Percentiles rank a stretch among this genome's conserved stretches.
These are phyloP conservation scores for Myripristis murdjan DNA, from an alignment of 2,797 vertebrate genomes.

Conservation along the genomic window DNA sequence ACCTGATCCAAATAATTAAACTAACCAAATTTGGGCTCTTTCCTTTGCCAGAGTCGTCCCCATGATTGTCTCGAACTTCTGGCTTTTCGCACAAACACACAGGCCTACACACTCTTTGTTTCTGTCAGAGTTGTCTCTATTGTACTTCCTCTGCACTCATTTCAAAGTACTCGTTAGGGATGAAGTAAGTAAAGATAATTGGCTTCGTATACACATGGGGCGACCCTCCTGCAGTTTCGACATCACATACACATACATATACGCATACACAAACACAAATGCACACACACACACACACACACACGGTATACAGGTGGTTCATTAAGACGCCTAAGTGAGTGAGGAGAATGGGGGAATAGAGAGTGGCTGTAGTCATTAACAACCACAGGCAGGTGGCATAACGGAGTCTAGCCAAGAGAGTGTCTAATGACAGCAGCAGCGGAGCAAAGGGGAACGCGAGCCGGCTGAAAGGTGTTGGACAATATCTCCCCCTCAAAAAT, in stretches of 20 bases:
- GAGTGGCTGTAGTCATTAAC: constrained; percentile 64
- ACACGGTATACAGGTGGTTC: constrained; percentile 65
- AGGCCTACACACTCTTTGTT: constrained; percentile 17
- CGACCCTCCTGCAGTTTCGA: constrained; percentile 32
- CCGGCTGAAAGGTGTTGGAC: constrained; percentile 28
- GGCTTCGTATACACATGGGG: constrained; percentile 53
- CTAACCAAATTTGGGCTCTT: constrained; percentile 16
- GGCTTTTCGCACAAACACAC: constrained; percentile 39
- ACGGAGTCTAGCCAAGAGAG: constrained; percentile 40
- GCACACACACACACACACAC: constrained; percentile 36
- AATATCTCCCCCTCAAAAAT: constrained; percentile 43
- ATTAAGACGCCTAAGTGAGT: constrained; percentile 71
- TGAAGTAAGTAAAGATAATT: constrained; percentile 74
- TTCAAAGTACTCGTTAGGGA: constrained; percentile 51
- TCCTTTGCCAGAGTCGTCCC: constrained; percentile 36
- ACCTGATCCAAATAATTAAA: constrained; percentile 32
- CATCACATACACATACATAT: constrained; percentile 10
- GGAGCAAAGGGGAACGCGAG: constrained; percentile 4
- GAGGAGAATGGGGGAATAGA: constrained; percentile 51
- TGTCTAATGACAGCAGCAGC: constrained; percentile 37
- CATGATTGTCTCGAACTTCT: constrained; percentile 37
- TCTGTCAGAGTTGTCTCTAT: constrained; percentile 42
- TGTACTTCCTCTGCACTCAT: constrained; percentile 38
- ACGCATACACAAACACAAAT: constrained; percentile 32
- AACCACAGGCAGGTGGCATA: constrained; percentile 60